Conservation (phyloP, 2,797 vertebrate genomes). For the Aeoliscus strigatus region DNA sequence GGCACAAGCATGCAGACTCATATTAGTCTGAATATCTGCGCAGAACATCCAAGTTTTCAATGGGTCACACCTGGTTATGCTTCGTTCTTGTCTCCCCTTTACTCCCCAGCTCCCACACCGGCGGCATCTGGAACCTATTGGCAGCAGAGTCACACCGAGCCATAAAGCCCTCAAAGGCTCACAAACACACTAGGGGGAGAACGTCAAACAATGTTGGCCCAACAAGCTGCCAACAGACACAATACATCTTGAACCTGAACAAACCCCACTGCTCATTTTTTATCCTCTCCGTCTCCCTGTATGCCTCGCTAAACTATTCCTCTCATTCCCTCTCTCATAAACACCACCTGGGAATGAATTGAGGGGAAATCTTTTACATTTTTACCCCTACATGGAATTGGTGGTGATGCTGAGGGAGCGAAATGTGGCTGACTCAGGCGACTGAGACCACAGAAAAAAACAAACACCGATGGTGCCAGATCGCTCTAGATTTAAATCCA, state of each 20-base stretch:
- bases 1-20: conserved; percentile 23
- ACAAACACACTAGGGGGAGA: conserved; percentile 73
- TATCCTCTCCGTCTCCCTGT: conserved; percentile 63
- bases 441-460: conserved; percentile 45
- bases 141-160: conserved; percentile 75
- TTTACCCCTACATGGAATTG: conserved; percentile 69
- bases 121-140: conserved; percentile 80
- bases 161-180: conserved; percentile 78
- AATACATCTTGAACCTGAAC: conserved; percentile 73
- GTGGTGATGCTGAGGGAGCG: conserved; percentile 55
- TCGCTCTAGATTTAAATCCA: too few relatives aligned
- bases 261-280: conserved; percentile 69
- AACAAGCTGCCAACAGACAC: conserved; percentile 73
- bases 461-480: conserved; percentile 42
- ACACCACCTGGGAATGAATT: conserved; percentile 68
- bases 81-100: conserved; percentile 59
- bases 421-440: conserved; percentile 40
- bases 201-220: conserved; percentile 73
- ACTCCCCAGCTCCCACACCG: conserved; percentile 71
- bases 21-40: conserved; percentile 59
- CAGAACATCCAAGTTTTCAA: conserved; percentile 69
- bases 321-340: conserved; percentile 27
- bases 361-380: conserved; percentile 42
- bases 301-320: conserved; percentile 56
- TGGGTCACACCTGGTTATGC: conserved; percentile 76